phyloP scores from a whole-genome alignment of 2,113 vertebrate genomes.

The Crotalus viridis region DNA sequence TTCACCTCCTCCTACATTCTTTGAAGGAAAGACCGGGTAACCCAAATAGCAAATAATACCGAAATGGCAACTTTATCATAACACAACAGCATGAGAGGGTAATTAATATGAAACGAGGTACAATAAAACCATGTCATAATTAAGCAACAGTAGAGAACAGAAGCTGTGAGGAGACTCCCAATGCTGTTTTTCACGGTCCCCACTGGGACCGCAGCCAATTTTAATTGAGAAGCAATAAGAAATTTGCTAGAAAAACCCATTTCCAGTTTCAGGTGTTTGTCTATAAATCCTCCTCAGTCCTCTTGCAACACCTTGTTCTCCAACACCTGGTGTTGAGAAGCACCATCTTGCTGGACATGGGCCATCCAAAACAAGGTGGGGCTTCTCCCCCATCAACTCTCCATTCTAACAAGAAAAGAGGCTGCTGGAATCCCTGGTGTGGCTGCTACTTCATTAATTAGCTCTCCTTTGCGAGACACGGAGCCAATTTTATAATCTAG shows the following conservation, averaged over 20 bases:
- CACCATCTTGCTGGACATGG: not conserved
- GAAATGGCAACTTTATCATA: not conserved
- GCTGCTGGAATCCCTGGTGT: not conserved
- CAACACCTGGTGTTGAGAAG: not conserved
- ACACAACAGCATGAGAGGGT: not conserved
- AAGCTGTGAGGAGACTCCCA: not conserved
- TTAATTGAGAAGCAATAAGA: not conserved
- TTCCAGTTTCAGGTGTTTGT: not conserved
- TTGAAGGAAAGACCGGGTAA: not conserved
- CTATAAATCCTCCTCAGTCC: not conserved
- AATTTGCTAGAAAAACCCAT: not conserved
- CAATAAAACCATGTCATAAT: not conserved
- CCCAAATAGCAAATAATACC: not conserved
- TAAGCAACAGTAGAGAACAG: not conserved
- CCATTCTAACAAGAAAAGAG: not conserved
- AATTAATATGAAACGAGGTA: not conserved
- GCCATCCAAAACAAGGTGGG: not conserved
- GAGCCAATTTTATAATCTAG: not conserved
- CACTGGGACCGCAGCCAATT: not conserved
- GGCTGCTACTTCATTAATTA: slow-evolving; percentile 40
- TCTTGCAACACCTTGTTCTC: not conserved
- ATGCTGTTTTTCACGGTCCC: not conserved
- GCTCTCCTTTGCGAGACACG: not conserved
- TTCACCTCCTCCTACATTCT: not conserved
- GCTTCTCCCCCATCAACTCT: not conserved